Evolutionary conservation across 1,140 invertebrate genomes (phyloP).

Genomic region (Drepana arcuata): DNA sequence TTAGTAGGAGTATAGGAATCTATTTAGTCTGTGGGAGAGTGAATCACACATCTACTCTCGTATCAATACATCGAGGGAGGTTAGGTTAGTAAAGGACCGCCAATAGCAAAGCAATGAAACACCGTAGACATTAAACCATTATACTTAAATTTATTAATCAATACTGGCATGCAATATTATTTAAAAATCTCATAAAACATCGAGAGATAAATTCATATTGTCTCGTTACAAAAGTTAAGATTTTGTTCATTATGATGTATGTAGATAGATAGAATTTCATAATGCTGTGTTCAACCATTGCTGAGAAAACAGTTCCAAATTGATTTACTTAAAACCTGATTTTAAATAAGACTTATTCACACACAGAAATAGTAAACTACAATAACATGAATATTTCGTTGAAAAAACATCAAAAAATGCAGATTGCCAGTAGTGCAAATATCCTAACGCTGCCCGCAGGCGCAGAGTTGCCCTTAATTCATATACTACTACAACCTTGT

Average conservation of each 20-base stretch:
- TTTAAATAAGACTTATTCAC: constrained; percentile 57
- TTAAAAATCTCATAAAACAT: constrained; percentile 57
- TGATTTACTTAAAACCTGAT: constrained; percentile 66
- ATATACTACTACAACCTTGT: constrained; percentile 47
- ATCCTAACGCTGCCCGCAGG: constrained; percentile 19
- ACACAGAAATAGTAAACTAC: constrained; percentile 57
- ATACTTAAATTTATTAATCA: constrained; percentile 70
- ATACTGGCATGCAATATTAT: constrained; percentile 56
- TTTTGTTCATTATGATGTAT: constrained; percentile 29
- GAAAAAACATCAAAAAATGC: constrained; percentile 68
- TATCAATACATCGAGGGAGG: no score
- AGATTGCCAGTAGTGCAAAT: constrained; percentile 44
- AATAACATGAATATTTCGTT: constrained; percentile 62
- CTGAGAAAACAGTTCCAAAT: constrained; percentile 65
- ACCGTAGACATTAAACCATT: constrained; percentile 41
- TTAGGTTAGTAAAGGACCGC: no score
- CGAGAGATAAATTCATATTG: constrained; percentile 59
- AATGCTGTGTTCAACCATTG: constrained; percentile 43
- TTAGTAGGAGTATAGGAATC: no score
- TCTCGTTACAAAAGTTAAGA: constrained; percentile 43
- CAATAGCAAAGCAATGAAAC: constrained; percentile 51
- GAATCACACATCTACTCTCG: no score
- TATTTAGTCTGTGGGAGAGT: no score
- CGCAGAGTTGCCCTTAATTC: constrained; percentile 54
- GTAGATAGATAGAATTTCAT: constrained; percentile 53